Base-by-base conservation (phyloP, 1,140 invertebrate species). In the Helicoverpa armigera region DNA sequence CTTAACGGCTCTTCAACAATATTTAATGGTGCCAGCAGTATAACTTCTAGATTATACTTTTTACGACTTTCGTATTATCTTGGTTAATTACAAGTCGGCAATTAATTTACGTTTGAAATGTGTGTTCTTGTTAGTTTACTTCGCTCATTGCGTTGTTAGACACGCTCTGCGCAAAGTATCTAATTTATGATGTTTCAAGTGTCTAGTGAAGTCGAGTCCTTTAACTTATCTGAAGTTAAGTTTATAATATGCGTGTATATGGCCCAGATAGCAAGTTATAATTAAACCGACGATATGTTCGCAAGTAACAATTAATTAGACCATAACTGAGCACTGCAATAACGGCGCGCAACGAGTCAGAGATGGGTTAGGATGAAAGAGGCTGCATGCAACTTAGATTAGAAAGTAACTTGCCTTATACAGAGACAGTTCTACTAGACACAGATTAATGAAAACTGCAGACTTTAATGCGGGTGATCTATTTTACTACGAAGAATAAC, bases 241-340 rank as follows among this genome's bases (percentile, higher is more conserved):
- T 51, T 31, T 54, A 54, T 65, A 65, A 77, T 77, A 61, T 54
- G 73, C 48, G 58, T 76, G 35, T 23, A 43, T 1, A 72, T 65
- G 35, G 31, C 61, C 54, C 31, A 31, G 77, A 76, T 84, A 23
- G 74, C 76, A 87, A 88, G 77, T 88, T 88, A 83, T 91, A 88
- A 91, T 89, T 89, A 90, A 91, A 92, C 86, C 86, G 85, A 87
- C 87, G 84, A 88, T 89, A 82, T 87, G 83, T 85, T 84, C 83
- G 61, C 81, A 65, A 85, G 84, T 81, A 88, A 87, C 87, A 91
- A 92, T 89, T 92, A 91, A 90, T 90, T 90, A 90, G 81, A 84
- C 79, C 82, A 87, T 87, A 88, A 90, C 86, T 87, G 87, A 88
- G 82, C 79, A 83, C 80, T 82, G 87, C 83, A 90, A 90, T 89